These are phyloP conservation scores for Seladonia tumulorum DNA, from an alignment of 2,888 invertebrate species.

Conservation along the genomic window DNA sequence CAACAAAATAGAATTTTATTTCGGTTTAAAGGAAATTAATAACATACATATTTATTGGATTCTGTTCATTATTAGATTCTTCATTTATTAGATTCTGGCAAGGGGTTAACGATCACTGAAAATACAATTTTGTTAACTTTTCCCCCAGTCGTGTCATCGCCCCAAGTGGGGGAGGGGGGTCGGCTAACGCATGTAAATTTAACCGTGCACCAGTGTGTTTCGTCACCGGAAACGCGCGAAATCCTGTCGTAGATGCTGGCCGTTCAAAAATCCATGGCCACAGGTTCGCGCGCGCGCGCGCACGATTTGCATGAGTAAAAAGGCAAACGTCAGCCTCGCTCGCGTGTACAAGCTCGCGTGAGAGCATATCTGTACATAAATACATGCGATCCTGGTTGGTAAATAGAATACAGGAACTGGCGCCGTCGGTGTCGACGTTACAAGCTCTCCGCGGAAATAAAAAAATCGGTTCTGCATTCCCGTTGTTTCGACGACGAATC, in stretches of 20 bases:
- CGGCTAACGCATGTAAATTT: not conserved
- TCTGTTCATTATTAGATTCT: too few species aligned
- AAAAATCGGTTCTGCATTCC: not conserved
- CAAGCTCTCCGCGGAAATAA: not conserved
- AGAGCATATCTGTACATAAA: slow-evolving; percentile 15
- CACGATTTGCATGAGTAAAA: slow-evolving; percentile 36
- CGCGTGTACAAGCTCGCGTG: slow-evolving; percentile 11
- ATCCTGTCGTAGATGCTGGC: not conserved
- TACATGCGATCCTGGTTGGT: slow-evolving; percentile 15
- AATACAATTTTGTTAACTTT: too few species aligned
- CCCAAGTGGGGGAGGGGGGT: too few species aligned
- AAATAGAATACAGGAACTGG: slow-evolving; percentile 16
- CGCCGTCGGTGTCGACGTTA: not conserved
- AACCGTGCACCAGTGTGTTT: not conserved
- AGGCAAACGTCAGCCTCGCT: slow-evolving; percentile 27
- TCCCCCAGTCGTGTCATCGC: too few species aligned
- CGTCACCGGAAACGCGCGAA: not conserved
- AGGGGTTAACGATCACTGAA: too few species aligned
- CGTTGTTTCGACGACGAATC: slow-evolving; percentile 2
- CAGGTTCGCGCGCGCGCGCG: slow-evolving; percentile 6
- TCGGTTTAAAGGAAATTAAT: too few species aligned
- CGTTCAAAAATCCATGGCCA: slow-evolving; percentile 3
- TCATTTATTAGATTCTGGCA: too few species aligned
- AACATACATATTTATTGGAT: too few species aligned
- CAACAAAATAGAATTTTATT: too few species aligned